Percentiles rank a stretch among this genome's conserved stretches.
phyloP scores from a whole-genome alignment of 53 echinoderm and acorn worm species.

The Antedon mediterranea region DNA sequence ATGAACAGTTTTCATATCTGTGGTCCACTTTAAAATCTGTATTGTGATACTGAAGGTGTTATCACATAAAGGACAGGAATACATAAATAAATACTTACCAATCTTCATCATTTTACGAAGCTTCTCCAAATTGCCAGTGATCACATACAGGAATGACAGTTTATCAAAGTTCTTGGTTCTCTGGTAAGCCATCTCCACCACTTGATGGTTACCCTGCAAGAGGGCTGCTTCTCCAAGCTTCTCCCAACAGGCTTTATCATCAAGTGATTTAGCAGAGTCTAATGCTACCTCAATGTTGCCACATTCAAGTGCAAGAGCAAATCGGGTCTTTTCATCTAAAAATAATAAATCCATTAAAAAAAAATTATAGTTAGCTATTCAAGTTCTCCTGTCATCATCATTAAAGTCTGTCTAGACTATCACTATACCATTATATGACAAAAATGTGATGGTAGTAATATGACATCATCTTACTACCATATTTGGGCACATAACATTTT shows the following conservation, averaged over 20 bases:
- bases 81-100: slow-evolving; percentile 36
- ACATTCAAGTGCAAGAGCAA: slow-evolving; percentile 86
- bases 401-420: too few relatives aligned
- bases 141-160: slow-evolving; percentile 91
- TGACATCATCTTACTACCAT: too few relatives aligned
- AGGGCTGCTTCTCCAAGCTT: slow-evolving; percentile 95
- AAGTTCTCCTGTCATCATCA: too few relatives aligned
- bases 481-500: too few relatives aligned
- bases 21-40: too few relatives aligned
- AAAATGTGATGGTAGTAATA: too few relatives aligned
- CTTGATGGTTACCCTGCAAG: slow-evolving; percentile 95
- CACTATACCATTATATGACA: too few relatives aligned
- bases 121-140: slow-evolving; percentile 99
- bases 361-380: too few relatives aligned
- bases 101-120: slow-evolving; percentile 99
- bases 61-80: too few relatives aligned
- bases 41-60: too few relatives aligned
- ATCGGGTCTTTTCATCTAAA: slow-evolving; percentile 83
- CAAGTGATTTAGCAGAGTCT: slow-evolving; percentile 81
- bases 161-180: slow-evolving; percentile 99
- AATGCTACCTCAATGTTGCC: slow-evolving; percentile 94
- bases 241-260: slow-evolving; percentile 98
- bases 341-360: too few relatives aligned
- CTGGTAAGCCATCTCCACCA: slow-evolving; percentile 99
- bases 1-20: too few relatives aligned